Percentiles rank a stretch among this genome's conserved stretches.
Conservation (phyloP, 2,888 invertebrate genomes). For the Nasonia oneida region DNA sequence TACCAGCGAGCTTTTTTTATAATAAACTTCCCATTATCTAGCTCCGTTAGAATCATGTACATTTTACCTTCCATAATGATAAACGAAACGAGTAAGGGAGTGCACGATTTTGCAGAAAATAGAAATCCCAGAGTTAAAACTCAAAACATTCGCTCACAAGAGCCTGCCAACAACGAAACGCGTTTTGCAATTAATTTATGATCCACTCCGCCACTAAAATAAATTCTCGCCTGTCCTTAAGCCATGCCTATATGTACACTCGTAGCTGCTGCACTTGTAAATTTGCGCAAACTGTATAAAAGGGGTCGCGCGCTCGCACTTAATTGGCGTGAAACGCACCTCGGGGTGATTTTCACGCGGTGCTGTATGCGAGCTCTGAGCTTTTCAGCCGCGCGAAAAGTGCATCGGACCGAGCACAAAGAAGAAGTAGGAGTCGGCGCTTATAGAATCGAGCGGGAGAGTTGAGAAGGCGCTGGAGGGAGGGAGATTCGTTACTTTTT, state of each 20-base stretch:
- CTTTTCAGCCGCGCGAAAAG: conserved; percentile 9
- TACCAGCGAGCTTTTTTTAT: too few species aligned
- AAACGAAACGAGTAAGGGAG: too few species aligned
- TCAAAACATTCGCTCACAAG: too few species aligned
- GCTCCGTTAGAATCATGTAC: too few species aligned
- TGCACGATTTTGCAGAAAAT: too few species aligned
- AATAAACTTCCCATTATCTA: too few species aligned
- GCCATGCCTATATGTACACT: neutral
- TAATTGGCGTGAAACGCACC: conserved; percentile 54
- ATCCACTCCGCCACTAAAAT: neutral
- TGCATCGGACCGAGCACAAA: neutral
- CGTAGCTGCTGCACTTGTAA: neutral
- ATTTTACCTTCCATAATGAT: too few species aligned
- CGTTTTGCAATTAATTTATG: neutral
- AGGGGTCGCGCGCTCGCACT: conserved; percentile 10
- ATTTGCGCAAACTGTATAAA: neutral
- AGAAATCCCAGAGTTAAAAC: too few species aligned
- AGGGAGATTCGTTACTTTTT: too few species aligned
- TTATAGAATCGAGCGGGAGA: neutral
- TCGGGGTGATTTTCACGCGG: conserved; percentile 27
- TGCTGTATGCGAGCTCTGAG: neutral
- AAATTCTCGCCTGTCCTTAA: neutral
- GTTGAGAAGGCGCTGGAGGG: neutral
- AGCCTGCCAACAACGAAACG: neutral
- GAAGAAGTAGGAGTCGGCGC: neutral